phyloP scores from a whole-genome alignment of 2,888 invertebrate species.

The Melanotus villosus region DNA sequence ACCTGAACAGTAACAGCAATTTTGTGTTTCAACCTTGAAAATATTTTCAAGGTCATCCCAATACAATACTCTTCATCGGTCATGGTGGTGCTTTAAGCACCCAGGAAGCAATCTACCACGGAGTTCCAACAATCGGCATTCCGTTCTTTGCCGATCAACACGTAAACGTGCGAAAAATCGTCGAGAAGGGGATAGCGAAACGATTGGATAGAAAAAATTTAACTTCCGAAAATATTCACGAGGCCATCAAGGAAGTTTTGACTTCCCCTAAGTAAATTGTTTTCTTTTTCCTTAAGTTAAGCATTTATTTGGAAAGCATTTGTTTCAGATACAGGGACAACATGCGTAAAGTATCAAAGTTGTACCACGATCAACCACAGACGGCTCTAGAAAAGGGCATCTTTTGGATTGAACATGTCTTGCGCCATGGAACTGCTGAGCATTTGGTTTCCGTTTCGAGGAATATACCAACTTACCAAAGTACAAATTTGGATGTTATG shows the following conservation, averaged over 20 bases:
- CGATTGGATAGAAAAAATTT: constrained; percentile 48
- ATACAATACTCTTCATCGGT: constrained; percentile 51
- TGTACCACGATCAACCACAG: constrained; percentile 48
- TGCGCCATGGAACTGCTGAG: constrained; percentile 42
- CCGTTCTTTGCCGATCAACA: constrained; percentile 52
- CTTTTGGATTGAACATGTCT: constrained; percentile 51
- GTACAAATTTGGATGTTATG: constrained; percentile 43
- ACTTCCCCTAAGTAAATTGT: too few relatives aligned
- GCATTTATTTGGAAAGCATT: background rate
- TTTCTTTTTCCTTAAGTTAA: background rate
- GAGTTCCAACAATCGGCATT: constrained; percentile 51
- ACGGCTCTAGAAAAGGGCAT: constrained; percentile 49
- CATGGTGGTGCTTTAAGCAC: constrained; percentile 54
- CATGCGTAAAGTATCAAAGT: constrained; percentile 43
- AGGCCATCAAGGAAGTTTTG: background rate
- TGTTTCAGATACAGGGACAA: constrained; percentile 50
- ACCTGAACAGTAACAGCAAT: too few relatives aligned
- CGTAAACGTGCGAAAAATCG: constrained; percentile 38
- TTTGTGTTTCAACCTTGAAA: too few relatives aligned
- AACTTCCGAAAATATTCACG: constrained; percentile 47
- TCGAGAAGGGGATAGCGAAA: constrained; percentile 53
- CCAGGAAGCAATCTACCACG: constrained; percentile 51
- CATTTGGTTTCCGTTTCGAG: constrained; percentile 40
- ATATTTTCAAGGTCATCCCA: constrained; percentile 52
- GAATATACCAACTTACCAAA: constrained; percentile 45